Percentiles rank a stretch among this genome's conserved stretches.
Conservation (phyloP, 37 sponge, comb jelly and placozoan species). For the Aplysina aerophoba region DNA sequence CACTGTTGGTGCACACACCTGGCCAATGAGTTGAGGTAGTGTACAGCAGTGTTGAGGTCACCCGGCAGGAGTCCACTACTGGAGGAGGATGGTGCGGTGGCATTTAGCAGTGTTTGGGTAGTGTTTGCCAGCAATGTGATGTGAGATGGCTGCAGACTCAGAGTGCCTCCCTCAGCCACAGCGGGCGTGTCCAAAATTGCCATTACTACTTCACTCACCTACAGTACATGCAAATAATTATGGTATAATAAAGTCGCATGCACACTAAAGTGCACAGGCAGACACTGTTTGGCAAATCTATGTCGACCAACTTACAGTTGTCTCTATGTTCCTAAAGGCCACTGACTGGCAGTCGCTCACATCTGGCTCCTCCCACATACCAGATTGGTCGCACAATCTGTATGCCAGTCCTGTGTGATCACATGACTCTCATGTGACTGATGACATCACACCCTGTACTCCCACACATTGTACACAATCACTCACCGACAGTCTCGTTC, state of each 20-base stretch:
- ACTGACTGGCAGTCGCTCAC: slow-evolving; percentile 14
- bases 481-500: neutral
- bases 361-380: slow-evolving; percentile 20
- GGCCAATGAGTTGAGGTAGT: neutral
- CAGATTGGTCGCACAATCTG: neutral
- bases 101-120: neutral
- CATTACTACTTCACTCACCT: neutral
- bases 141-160: neutral
- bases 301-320: too few species aligned
- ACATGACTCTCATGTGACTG: too few species aligned
- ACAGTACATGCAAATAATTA: too few species aligned
- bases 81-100: neutral
- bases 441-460: neutral
- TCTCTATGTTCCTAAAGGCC: neutral
- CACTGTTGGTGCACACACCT: neutral
- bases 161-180: neutral
- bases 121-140: neutral
- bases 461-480: neutral
- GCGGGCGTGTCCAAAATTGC: neutral
- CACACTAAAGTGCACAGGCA: too few species aligned
- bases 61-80: neutral
- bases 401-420: slow-evolving; percentile 6
- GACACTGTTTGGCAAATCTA: too few species aligned
- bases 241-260: too few species aligned
- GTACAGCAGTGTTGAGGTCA: neutral